Evolutionary conservation across 1,140 invertebrate genomes (phyloP), one percentile per base, ranked within the genome.

Genomic region (Psix sp.): DNA sequence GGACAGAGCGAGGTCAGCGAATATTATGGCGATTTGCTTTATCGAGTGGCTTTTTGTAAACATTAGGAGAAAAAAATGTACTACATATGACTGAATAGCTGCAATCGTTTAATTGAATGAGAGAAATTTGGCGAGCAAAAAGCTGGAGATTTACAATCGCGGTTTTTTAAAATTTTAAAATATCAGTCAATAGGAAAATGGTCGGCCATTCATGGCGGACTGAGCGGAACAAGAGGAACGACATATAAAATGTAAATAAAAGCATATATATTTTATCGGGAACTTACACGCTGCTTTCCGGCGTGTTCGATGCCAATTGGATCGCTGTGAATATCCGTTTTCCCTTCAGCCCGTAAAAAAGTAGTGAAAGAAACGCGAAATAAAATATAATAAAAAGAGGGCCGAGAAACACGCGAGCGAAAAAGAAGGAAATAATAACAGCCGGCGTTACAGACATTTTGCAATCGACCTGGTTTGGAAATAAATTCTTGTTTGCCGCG

Each of bases 261-360:
- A 74, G 78, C 79, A 81, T 79, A 81, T 81, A 81, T 81, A 80
- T 81, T 80, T 80, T 80, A 81, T 82, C 77, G 68, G 65, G 73
- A 77, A 77, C 45, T 78, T 71, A 21, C 26, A 51, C 67, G 35
- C 38, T 24, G 57, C 56, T 72, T 76, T 74, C 68, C 49, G 49
- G 15, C 36, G 40, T 68, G 62, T 72, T 74, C 49, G 54, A 74
- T 57, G 51, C 57, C 71, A 74, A 74, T 66, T 66, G 70, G 33
- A 66, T 65, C 45, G 33, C 39, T 16, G 26, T 59, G 59, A 43
- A 57, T 65, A 43, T 35, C 16, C 29, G 31, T 59, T 56, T 65
- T 59, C 57, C 7, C 33, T n/a, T 40, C 24, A 4, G 36, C 7
- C 1, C 9, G 18, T n/a, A 36, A 68, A 51, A 57, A 59, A 26